Evolutionary conservation across 2,888 invertebrate genomes (phyloP).

Genomic region (Oscheius myriophilus): DNA sequence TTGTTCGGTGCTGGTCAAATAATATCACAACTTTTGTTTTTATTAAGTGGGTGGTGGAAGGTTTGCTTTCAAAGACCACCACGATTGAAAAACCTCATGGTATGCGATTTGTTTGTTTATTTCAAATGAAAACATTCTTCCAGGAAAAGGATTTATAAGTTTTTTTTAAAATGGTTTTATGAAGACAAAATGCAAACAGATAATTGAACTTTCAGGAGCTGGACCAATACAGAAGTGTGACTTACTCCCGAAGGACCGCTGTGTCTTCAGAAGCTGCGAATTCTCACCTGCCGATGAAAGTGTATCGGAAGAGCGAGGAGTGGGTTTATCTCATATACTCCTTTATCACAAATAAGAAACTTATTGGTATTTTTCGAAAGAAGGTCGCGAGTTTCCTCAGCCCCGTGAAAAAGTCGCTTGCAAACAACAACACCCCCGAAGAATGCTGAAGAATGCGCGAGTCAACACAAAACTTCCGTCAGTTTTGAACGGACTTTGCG

Average conservation of each 20-base stretch:
- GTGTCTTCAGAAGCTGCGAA: conserved; percentile 60
- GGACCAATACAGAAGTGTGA: conserved; percentile 38
- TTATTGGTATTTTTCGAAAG: not conserved
- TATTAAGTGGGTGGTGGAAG: too few species aligned
- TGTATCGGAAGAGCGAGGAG: conserved; percentile 51
- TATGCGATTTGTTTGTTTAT: too few species aligned
- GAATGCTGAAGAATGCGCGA: conserved; percentile 8
- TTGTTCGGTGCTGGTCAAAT: too few species aligned
- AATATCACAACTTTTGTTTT: too few species aligned
- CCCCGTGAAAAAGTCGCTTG: not conserved
- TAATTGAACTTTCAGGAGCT: conserved; percentile 40
- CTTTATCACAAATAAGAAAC: not conserved
- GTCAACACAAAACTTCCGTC: conserved; percentile 2
- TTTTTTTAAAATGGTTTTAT: too few species aligned
- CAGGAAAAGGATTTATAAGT: too few species aligned
- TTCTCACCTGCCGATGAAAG: conserved; percentile 33
- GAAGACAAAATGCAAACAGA: too few species aligned
- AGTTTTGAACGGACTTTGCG: not conserved
- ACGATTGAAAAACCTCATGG: too few species aligned
- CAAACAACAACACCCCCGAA: not conserved
- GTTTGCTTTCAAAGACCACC: too few species aligned
- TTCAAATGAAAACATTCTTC: too few species aligned
- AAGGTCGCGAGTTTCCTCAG: too few species aligned
- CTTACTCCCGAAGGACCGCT: conserved; percentile 57
- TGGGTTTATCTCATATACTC: conserved; percentile 18